A percentile compares a stretch with the other conserved stretches of the same genome.
Evolutionary conservation across 2,888 invertebrate species (phyloP).

Genomic region (Drosophila cognata): DNA sequence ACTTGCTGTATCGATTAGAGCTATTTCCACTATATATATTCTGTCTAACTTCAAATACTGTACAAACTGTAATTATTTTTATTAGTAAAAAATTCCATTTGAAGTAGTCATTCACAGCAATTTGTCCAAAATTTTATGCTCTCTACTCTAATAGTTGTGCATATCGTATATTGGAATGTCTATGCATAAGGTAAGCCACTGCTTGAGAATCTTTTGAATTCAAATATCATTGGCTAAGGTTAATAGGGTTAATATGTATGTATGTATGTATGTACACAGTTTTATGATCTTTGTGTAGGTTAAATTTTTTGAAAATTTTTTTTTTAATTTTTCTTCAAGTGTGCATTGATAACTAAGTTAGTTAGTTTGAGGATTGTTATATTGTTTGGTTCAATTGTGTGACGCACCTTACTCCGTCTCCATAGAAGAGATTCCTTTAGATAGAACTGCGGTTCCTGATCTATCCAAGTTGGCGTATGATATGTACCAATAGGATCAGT

Average conservation of each 20-base stretch:
- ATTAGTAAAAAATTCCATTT: background rate
- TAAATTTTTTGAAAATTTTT: background rate
- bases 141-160: background rate
- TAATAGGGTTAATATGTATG: conserved; percentile 64
- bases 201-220: conserved; percentile 42
- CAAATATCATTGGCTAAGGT: conserved; percentile 56
- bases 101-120: background rate
- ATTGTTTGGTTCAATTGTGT: background rate
- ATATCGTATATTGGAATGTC: background rate
- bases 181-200: conserved; percentile 44
- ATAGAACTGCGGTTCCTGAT: conserved; percentile 46
- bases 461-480: conserved; percentile 67
- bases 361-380: conserved; percentile 9
- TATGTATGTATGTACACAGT: background rate
- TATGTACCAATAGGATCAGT: conserved; percentile 70
- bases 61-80: background rate
- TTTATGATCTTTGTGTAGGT: conserved; percentile 4
- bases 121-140: background rate
- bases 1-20: background rate
- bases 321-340: background rate
- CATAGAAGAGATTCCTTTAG: conserved; percentile 53
- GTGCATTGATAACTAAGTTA: background rate
- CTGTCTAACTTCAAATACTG: background rate
- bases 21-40: background rate
- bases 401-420: conserved; percentile 68